Evolutionary conservation across 2,113 vertebrate genomes (phyloP), one percentile per base, ranked within the genome.

Genomic region (Pagrus major): DNA sequence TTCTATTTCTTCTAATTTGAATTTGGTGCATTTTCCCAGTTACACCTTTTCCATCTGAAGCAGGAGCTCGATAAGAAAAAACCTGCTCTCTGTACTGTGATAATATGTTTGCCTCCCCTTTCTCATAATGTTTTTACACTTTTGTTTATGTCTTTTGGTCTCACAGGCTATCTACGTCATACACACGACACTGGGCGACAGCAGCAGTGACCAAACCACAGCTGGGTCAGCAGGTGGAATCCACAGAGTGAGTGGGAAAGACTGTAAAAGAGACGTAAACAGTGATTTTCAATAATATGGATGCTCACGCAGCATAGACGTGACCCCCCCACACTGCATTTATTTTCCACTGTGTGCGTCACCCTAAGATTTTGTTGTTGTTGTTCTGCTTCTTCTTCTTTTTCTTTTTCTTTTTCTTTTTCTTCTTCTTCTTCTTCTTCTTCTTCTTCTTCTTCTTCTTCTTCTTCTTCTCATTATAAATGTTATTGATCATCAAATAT

Each of bases 141-240:
- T 60, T 29, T 77, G 0, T 65, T 47, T 27, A 5, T 71, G 59
- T 3, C 16, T 47, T 63, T 42, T 41, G 6, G 47, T 31, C 47
- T 78, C 4, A 4, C 83, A 90, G 90, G 78, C 47, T 71, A 0
- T 55, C 63, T 11, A 41, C 72, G 16, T 52, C 42, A 35, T 23
- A 52, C 27, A 46, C 42, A 44, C 44, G 35, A 35, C 33, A 35
- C 21, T 21, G 23, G 35, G 47, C 66, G 47, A 67, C n/a, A 9
- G 15, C 59, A 67, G 47, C 71, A 47, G 60, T 41, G 84, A 35
- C 71, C 58, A 9, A 41, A 49, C 14, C 58, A 46, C 71, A 49
- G 23, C 6, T 20, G 75, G 69, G 70, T 60, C 81, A 79, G 54
- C 44, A 3, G 71, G 35, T 60, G 77, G 59, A 80, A 27, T 33